These are phyloP conservation scores for Mormyrops attenuatus DNA, from an alignment of 2,797 vertebrate species.

Conservation along the genomic window DNA sequence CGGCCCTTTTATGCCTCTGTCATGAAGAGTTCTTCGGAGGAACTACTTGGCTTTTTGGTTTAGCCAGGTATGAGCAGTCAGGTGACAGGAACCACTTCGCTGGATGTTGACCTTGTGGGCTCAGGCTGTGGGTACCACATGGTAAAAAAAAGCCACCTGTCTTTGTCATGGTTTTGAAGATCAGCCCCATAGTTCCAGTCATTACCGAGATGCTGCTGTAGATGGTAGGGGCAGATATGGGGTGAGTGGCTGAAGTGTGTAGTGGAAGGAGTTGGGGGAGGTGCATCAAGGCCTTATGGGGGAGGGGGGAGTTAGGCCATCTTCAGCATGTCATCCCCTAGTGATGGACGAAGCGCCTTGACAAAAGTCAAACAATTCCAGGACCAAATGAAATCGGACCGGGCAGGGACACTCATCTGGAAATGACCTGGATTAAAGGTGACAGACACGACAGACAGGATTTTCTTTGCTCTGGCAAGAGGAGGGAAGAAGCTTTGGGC, in stretches of 20 bases:
- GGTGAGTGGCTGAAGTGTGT: not conserved
- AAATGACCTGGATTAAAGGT: not conserved
- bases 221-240: not conserved
- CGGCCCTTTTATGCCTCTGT: not conserved
- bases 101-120: not conserved
- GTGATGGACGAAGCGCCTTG: not conserved
- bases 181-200: not conserved
- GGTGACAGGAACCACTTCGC: not conserved
- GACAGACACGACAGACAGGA: not conserved
- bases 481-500: not conserved
- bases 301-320: no score
- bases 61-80: not conserved
- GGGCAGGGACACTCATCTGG: not conserved
- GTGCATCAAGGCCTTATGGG: not conserved
- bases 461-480: not conserved
- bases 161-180: not conserved
- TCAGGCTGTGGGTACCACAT: not conserved
- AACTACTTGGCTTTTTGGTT: not conserved
- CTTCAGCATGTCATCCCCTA: not conserved
- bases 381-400: not conserved
- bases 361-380: conserved; percentile 6
- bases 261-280: not conserved
- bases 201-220: not conserved
- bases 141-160: not conserved
- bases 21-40: not conserved